These are phyloP conservation scores for Tamias sibiricus DNA, from an alignment of 2,113 vertebrate genomes.

Conservation along the genomic window DNA sequence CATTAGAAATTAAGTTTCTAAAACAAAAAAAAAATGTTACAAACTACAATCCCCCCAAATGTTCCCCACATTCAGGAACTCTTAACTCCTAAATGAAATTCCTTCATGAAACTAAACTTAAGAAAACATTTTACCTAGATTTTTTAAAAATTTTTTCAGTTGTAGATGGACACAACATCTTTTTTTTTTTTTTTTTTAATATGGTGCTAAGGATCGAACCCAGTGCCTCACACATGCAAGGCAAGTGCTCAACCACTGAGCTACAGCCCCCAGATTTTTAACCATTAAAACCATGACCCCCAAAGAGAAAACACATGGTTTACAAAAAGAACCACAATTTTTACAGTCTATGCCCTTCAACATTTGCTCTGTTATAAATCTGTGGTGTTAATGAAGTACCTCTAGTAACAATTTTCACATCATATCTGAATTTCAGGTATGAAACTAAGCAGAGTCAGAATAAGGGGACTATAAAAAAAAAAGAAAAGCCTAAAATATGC, in stretches of 20 bases:
- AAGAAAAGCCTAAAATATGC: not conserved
- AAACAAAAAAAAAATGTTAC: slow-evolving; percentile 25
- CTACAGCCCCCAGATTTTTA: too few species aligned
- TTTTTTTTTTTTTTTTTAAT: too few species aligned
- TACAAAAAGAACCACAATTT: not conserved
- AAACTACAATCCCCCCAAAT: not conserved
- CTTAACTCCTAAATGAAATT: slow-evolving; percentile 39
- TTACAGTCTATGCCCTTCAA: not conserved
- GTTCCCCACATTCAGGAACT: not conserved
- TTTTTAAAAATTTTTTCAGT: too few species aligned
- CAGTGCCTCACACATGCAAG: too few species aligned
- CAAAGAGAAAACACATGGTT: not conserved
- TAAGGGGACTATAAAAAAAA: not conserved
- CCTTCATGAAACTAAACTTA: not conserved
- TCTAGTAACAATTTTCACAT: not conserved
- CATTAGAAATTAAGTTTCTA: slow-evolving; percentile 34
- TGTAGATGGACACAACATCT: too few species aligned
- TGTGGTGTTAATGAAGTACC: not conserved
- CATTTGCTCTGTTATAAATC: not conserved
- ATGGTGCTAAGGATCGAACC: too few species aligned
- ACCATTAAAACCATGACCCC: not conserved
- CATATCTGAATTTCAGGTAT: slow-evolving; percentile 42
- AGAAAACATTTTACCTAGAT: not conserved
- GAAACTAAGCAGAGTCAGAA: slow-evolving; percentile 1
- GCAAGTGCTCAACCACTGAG: too few species aligned